Conservation (phyloP, 2,113 vertebrate genomes). For the Puffinus mauretanicus region DNA sequence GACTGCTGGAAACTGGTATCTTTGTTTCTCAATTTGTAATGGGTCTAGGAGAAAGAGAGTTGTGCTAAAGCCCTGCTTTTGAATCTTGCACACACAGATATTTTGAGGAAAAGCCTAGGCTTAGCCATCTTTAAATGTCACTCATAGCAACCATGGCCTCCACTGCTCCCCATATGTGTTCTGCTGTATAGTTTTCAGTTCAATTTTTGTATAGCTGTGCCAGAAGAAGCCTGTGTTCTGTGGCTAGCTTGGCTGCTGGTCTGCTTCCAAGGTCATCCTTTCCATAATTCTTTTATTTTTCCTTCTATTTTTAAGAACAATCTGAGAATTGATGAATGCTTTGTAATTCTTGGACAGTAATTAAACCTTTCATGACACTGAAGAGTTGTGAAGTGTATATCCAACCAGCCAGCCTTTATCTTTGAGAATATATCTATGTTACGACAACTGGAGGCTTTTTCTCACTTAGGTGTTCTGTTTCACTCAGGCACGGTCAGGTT, state of each 20-base stretch:
- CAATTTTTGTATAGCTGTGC: background rate
- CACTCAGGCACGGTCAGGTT: background rate
- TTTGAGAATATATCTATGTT: background rate
- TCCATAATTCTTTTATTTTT: background rate
- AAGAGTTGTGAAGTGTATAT: background rate
- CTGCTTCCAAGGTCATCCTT: background rate
- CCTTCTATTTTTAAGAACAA: background rate
- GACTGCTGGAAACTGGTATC: background rate
- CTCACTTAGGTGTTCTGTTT: background rate
- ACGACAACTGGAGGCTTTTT: background rate
- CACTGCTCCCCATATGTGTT: fast-evolving
- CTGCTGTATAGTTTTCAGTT: background rate
- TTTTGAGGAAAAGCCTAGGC: background rate
- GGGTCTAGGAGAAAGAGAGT: background rate
- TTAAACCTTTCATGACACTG: background rate
- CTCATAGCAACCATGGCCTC: background rate
- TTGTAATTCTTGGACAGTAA: background rate
- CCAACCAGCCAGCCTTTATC: background rate
- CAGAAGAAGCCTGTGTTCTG: background rate
- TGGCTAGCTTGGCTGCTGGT: background rate
- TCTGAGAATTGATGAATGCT: background rate
- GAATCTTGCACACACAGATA: background rate
- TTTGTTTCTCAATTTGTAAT: background rate
- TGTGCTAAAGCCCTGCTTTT: background rate
- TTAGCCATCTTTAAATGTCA: background rate